Evolutionary conservation across 2,113 vertebrate species (phyloP).

Genomic region (Psophia crepitans): DNA sequence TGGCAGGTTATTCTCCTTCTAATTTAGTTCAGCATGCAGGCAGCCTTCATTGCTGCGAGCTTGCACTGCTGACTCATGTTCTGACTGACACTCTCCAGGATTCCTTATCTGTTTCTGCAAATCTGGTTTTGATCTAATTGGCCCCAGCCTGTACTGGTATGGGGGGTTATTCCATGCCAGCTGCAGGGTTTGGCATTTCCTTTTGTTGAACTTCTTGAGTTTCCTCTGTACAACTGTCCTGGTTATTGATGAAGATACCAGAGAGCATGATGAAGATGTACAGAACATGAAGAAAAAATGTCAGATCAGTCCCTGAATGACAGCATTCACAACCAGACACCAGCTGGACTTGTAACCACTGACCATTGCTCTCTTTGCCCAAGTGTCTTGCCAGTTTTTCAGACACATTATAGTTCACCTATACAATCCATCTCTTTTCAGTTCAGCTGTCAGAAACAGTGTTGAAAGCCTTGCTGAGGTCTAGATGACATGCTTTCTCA

Average conservation of each 20-base stretch:
- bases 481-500: neutral
- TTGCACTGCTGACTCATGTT: neutral
- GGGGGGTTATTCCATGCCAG: neutral
- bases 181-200: neutral
- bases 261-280: neutral
- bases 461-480: neutral
- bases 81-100: neutral
- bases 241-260: neutral
- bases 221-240: neutral
- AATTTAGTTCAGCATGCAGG: neutral
- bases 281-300: neutral
- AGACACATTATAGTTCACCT: neutral
- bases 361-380: neutral
- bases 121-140: neutral
- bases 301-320: neutral
- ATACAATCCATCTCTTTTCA: neutral
- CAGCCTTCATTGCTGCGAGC: neutral
- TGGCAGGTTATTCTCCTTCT: neutral
- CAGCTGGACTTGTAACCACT: neutral
- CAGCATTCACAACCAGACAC: neutral
- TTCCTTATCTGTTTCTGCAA: neutral
- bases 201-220: neutral
- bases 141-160: neutral
- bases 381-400: neutral
- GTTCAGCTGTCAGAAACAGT: neutral